Base-by-base conservation (phyloP, 2,113 vertebrate species). In the Columba livia region DNA sequence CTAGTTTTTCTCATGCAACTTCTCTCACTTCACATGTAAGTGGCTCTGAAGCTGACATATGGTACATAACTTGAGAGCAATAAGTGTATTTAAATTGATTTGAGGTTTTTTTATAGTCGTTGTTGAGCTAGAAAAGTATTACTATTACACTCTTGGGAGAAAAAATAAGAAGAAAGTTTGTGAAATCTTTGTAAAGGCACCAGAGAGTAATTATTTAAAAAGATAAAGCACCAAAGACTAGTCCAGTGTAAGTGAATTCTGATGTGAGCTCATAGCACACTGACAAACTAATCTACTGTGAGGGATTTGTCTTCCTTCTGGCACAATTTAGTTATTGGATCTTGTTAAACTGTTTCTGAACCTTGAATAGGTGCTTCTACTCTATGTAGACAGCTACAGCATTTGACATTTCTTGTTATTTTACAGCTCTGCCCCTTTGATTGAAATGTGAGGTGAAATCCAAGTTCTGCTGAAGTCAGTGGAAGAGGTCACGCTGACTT, bases 401-500 rank as follows among this genome's bases (percentile, higher is more conserved):
- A 84, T 75, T 94, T 95, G 94, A 95, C 90, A 81, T 74, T 65
- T 94, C 78, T 78, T 67, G 50, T 90, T 94, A 40, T 67, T 93
- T 95, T 96, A 83, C 78, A 81, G 62, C 51, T 96, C 32, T 96
- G 87, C 71, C 48, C 51, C 79, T 96, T 95, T 93, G 94, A 96
- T 91, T 94, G 95, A 97, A 94, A 96, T 95, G 82, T 54, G 72
- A 96, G 94, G 77, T 96, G 93, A 97, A 96, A 90, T 90, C 32
- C 44, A 88, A 38, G 93, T 91, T 88, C 69, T 88, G 57, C 82
- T 88, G 82, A 93, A 96, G 85, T 91, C 90, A 64, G 82, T 80
- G 79, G 67, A 90, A 91, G 79, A 91, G 91, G 82, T 96, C 79
- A 88, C 1, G 0, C 34, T 94, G 91, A 94, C 85, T 95, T 88